These are phyloP conservation scores for Drosophila setosimentum DNA, from an alignment of 2,888 invertebrate genomes.

Conservation along the genomic window DNA sequence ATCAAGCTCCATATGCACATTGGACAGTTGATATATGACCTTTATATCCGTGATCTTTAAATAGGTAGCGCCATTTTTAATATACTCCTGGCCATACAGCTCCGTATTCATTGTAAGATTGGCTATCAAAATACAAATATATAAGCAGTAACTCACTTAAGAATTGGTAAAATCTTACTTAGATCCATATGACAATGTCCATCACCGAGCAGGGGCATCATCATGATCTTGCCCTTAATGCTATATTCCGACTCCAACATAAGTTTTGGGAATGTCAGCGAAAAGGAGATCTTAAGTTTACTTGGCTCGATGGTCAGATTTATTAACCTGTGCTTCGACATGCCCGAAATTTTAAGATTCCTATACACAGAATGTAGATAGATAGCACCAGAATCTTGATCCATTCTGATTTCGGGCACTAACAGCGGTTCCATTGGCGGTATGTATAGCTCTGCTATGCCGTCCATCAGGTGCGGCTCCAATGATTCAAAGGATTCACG, in stretches of 20 bases:
- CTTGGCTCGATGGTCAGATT: constrained; percentile 86
- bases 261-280: constrained; percentile 88
- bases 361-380: constrained; percentile 89
- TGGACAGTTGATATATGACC: constrained; percentile 89
- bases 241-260: constrained; percentile 88
- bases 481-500: constrained; percentile 87
- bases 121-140: constrained; percentile 85
- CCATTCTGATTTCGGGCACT: constrained; percentile 89
- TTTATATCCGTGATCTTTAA: constrained; percentile 88
- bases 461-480: constrained; percentile 87
- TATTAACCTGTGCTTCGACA: constrained; percentile 88
- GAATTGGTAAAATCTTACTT: constrained; percentile 86
- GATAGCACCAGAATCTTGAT: constrained; percentile 89
- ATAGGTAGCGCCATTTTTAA: constrained; percentile 85
- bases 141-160: background rate
- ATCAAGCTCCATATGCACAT: constrained; percentile 88
- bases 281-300: constrained; percentile 86
- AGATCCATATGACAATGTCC: constrained; percentile 90
- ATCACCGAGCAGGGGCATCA: constrained; percentile 90
- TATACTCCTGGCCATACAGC: constrained; percentile 87
- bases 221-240: constrained; percentile 89
- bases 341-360: constrained; percentile 88
- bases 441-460: constrained; percentile 89
- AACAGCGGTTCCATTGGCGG: constrained; percentile 90
- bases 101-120: constrained; percentile 89